Percentiles rank a stretch among this genome's conserved stretches.
phyloP scores from a whole-genome alignment of 1,140 invertebrate species.

The Teleopsis dalmanni region DNA sequence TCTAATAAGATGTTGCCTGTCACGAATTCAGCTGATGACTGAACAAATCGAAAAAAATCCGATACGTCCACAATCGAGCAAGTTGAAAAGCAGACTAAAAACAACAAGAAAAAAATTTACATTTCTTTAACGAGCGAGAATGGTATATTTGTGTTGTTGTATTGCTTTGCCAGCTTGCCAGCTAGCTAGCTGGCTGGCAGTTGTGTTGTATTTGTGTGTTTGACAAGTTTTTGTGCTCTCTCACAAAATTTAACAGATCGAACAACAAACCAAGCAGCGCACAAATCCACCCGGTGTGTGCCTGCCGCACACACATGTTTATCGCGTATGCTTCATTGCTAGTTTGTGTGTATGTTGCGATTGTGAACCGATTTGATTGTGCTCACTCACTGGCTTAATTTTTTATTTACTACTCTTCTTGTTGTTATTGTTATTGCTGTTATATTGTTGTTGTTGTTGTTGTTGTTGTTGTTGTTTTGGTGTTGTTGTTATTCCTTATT shows the following conservation, averaged over 20 bases:
- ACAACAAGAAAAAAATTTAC: not conserved
- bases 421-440: not conserved
- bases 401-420: too few species aligned
- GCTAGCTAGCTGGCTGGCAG: too few species aligned
- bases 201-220: too few species aligned
- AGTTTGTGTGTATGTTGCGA: too few species aligned
- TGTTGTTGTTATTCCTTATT: not conserved
- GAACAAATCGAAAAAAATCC: constrained; percentile 30
- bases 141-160: too few species aligned
- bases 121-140: too few species aligned
- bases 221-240: too few species aligned
- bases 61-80: constrained; percentile 11
- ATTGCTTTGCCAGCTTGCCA: too few species aligned
- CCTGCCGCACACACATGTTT: not conserved
- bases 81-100: constrained; percentile 8
- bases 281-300: not conserved
- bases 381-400: too few species aligned
- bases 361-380: too few species aligned
- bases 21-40: constrained; percentile 44
- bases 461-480: too few species aligned
- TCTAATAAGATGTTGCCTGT: constrained; percentile 40
- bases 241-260: not conserved
- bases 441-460: constrained; percentile 1
- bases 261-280: not conserved
- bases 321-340: not conserved